Percentiles rank a stretch among this genome's conserved stretches.
Evolutionary conservation across 2,797 vertebrate genomes (phyloP).

Genomic region (Ciconia nigra): DNA sequence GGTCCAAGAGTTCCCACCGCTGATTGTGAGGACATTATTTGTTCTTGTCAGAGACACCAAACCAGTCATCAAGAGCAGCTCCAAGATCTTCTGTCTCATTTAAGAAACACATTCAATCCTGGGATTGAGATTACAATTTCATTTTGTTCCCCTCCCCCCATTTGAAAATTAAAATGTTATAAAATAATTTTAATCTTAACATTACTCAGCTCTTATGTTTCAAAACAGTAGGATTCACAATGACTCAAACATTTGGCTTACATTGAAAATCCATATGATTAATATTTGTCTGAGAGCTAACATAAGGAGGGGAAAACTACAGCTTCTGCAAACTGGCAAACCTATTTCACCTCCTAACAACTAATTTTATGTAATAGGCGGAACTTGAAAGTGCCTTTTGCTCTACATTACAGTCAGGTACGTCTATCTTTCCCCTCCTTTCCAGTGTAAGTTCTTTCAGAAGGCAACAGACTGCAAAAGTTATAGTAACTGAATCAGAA

Average conservation of each 20-base stretch:
- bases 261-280: background rate
- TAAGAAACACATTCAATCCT: background rate
- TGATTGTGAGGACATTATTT: background rate
- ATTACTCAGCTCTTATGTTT: slow-evolving; percentile 43
- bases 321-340: background rate
- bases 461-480: background rate
- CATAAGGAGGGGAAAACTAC: background rate
- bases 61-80: background rate
- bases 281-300: slow-evolving; percentile 1
- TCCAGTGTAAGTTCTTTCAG: background rate
- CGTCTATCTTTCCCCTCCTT: background rate
- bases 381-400: background rate
- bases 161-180: background rate
- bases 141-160: background rate
- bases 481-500: background rate
- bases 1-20: background rate
- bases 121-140: background rate
- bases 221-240: background rate
- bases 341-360: background rate
- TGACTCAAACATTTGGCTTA: slow-evolving; percentile 41
- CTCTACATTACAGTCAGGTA: background rate
- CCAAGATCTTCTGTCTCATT: background rate
- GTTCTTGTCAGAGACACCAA: background rate
- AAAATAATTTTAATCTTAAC: background rate
- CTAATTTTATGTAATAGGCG: background rate